Evolutionary conservation across 2,888 invertebrate species (phyloP).

Genomic region (Labia minor): DNA sequence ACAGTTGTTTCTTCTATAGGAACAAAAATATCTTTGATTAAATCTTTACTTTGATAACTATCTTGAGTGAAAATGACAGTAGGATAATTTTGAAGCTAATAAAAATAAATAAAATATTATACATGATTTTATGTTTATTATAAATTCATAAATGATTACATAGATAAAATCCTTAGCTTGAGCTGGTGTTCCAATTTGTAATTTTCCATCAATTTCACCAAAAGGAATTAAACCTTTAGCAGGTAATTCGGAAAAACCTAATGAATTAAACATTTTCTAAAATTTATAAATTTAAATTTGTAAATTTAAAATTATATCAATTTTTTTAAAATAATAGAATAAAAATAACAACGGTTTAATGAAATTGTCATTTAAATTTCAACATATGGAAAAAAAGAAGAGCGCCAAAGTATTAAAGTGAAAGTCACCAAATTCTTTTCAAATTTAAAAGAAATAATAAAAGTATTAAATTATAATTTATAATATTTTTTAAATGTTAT

Average conservation of each 20-base stretch:
- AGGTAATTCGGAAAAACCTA: constrained; percentile 42
- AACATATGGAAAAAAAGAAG: no score
- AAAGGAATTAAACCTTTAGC: constrained; percentile 44
- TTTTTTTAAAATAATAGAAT: no score
- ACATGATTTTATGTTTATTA: neutral
- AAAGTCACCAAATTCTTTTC: no score
- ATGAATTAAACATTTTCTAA: neutral
- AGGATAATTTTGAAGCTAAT: constrained; percentile 43
- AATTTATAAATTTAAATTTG: neutral
- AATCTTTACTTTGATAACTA: constrained; percentile 35
- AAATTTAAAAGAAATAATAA: no score
- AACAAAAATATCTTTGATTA: constrained; percentile 44
- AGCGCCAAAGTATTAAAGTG: no score
- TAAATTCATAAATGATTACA: neutral
- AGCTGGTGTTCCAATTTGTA: constrained; percentile 35
- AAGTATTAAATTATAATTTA: no score
- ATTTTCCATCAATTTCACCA: constrained; percentile 52
- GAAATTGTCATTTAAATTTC: no score
- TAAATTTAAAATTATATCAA: no score
- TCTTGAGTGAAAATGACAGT: constrained; percentile 57
- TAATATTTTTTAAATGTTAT: no score
- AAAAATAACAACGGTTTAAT: no score
- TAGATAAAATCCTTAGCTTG: neutral
- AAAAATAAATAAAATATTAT: constrained; percentile 8
- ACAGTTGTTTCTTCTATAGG: constrained; percentile 59